phyloP scores from a whole-genome alignment of 1,140 invertebrate genomes.

The Macrocentrus cingulum region DNA sequence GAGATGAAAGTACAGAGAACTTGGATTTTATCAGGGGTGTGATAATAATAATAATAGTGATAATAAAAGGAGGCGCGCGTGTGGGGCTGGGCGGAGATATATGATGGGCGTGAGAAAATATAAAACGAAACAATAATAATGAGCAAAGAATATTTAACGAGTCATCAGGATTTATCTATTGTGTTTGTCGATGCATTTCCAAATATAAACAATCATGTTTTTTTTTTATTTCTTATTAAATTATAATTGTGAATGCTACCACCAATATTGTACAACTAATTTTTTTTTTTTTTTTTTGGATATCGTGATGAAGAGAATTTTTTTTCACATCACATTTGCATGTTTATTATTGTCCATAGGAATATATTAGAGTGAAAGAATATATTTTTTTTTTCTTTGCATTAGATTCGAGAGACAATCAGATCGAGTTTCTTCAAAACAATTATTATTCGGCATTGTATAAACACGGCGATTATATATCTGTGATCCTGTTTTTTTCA shows the following conservation, averaged over 20 bases:
- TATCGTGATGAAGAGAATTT: not conserved
- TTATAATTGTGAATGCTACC: conserved; percentile 12
- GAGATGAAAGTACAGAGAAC: conserved; percentile 4
- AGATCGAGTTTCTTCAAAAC: not conserved
- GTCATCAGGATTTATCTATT: conserved; percentile 7
- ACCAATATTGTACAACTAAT: conserved; percentile 20
- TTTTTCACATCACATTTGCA: conserved; percentile 1
- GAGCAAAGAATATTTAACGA: conserved; percentile 15
- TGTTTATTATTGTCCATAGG: not conserved
- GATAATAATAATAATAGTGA: conserved; percentile 12
- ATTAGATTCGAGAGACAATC: conserved; percentile 2
- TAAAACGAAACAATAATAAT: conserved; percentile 3
- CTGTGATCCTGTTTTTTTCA: too few species aligned
- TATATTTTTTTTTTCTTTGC: conserved; percentile 3
- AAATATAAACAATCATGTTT: conserved; percentile 10
- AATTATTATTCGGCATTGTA: too few species aligned
- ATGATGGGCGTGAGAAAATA: too few species aligned
- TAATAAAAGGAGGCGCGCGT: conserved; percentile 1
- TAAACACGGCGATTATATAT: too few species aligned
- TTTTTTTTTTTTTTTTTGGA: conserved; percentile 1
- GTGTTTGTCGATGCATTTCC: conserved; percentile 17
- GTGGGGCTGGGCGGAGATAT: conserved; percentile 14
- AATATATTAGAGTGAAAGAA: too few species aligned
- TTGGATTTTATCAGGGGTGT: conserved; percentile 28
- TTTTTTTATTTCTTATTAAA: too few species aligned